Evolutionary conservation across 2,113 vertebrate genomes (phyloP).

Genomic region (Pachyramphus minor): DNA sequence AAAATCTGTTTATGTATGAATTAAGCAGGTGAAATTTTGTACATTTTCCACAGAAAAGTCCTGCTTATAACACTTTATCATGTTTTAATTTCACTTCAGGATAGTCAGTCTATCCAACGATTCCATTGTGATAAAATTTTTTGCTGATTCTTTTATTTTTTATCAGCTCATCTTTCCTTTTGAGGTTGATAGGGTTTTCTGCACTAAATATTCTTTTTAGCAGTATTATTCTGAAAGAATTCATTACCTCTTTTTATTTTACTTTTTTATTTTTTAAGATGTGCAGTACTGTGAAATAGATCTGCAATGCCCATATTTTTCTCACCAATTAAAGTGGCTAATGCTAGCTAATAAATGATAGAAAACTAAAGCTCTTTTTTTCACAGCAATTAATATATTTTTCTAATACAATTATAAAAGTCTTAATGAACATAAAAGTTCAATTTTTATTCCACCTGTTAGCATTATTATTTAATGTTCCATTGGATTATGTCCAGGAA

Average conservation of each 20-base stretch:
- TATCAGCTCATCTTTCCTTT: background rate
- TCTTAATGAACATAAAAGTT: background rate
- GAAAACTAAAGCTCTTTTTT: background rate
- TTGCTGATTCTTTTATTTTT: slow-evolving; percentile 3
- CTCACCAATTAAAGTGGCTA: background rate
- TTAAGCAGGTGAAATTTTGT: background rate
- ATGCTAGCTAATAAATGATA: background rate
- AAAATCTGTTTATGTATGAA: background rate
- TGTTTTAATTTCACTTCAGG: slow-evolving; percentile 38
- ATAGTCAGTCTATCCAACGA: background rate
- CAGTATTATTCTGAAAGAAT: background rate
- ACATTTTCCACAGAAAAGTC: background rate
- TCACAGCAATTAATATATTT: background rate
- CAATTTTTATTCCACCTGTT: background rate
- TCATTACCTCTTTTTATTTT: background rate
- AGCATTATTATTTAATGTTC: background rate
- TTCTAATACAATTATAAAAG: background rate
- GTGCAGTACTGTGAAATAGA: no score
- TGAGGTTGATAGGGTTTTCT: background rate
- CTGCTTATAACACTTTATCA: background rate
- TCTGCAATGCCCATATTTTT: no score
- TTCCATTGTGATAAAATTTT: background rate
- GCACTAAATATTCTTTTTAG: background rate
- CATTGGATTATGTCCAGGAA: background rate
- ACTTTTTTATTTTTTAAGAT: no score